Evolutionary conservation across 2,888 invertebrate species (phyloP).

Genomic region (Philhelius pedissequus): DNA sequence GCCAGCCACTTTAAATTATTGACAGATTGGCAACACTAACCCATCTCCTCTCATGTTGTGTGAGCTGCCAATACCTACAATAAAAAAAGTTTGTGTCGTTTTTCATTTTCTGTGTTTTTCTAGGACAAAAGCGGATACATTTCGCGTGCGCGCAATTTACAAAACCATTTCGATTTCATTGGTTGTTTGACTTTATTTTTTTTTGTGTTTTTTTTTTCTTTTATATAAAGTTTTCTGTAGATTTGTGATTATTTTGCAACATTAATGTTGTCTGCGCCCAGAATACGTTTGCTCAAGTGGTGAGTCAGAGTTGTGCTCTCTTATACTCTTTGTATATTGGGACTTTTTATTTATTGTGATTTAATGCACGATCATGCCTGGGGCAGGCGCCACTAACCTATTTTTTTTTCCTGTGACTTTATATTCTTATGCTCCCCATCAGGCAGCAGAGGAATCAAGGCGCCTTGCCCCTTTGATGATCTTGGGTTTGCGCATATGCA

Average conservation of each 20-base stretch:
- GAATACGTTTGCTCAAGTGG: neutral
- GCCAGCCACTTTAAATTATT: too few species aligned
- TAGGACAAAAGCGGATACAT: slow-evolving; percentile 67
- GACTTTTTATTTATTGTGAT: slow-evolving; percentile 54
- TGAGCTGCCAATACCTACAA: neutral
- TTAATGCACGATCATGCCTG: slow-evolving; percentile 63
- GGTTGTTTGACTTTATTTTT: slow-evolving; percentile 6
- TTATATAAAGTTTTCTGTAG: neutral
- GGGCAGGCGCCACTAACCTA: slow-evolving; percentile 67
- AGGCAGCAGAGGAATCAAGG: neutral
- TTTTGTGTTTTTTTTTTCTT: slow-evolving; percentile 1
- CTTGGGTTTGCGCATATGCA: neutral
- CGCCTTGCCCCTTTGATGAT: slow-evolving; percentile 39
- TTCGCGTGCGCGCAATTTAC: slow-evolving; percentile 56
- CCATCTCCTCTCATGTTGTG: neutral
- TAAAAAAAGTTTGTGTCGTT: slow-evolving; percentile 15
- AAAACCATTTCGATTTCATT: slow-evolving; percentile 49
- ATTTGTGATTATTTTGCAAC: slow-evolving; percentile 56
- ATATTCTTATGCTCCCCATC: slow-evolving; percentile 1
- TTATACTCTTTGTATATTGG: slow-evolving; percentile 32
- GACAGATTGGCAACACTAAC: neutral
- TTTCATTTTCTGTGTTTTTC: slow-evolving; percentile 58
- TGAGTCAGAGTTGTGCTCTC: slow-evolving; percentile 37
- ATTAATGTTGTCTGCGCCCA: slow-evolving; percentile 48
- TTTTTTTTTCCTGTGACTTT: slow-evolving; percentile 9